These are phyloP conservation scores for Phoxinus phoxinus DNA, from an alignment of 2,113 vertebrate genomes.

Conservation along the genomic window DNA sequence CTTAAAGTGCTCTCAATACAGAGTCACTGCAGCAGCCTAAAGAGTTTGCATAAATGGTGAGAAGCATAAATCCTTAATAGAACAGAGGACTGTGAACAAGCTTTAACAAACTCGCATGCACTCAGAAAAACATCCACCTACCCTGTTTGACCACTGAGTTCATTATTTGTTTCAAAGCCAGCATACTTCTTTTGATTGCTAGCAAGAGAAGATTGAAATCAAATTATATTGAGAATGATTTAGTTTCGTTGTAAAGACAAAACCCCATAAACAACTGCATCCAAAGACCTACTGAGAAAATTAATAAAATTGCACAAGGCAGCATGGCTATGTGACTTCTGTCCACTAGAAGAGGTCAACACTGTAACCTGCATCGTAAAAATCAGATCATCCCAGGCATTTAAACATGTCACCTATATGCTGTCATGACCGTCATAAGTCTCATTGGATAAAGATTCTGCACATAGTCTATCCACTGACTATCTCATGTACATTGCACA, in stretches of 20 bases:
- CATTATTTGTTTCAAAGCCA: background rate
- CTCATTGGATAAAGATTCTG: background rate
- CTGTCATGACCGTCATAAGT: background rate
- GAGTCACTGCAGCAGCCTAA: background rate
- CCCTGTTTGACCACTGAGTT: background rate
- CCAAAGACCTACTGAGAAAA: background rate
- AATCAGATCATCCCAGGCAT: background rate
- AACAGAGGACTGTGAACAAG: constrained; percentile 7
- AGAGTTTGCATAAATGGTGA: background rate
- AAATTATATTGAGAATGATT: background rate
- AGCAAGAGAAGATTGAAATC: background rate
- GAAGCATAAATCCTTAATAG: constrained; percentile 6
- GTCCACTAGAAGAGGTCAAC: constrained; percentile 23
- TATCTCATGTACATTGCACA: background rate
- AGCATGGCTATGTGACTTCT: background rate
- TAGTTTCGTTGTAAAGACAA: background rate
- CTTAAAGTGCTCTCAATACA: constrained; percentile 32
- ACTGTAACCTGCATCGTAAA: background rate
- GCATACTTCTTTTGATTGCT: background rate
- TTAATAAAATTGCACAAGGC: background rate
- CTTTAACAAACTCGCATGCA: background rate
- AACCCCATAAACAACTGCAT: background rate
- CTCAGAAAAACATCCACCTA: background rate
- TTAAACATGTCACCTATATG: background rate
- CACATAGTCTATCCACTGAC: background rate